These are phyloP conservation scores for Lamprologus lemairii DNA, from an alignment of 2,113 vertebrate species.

Conservation along the genomic window DNA sequence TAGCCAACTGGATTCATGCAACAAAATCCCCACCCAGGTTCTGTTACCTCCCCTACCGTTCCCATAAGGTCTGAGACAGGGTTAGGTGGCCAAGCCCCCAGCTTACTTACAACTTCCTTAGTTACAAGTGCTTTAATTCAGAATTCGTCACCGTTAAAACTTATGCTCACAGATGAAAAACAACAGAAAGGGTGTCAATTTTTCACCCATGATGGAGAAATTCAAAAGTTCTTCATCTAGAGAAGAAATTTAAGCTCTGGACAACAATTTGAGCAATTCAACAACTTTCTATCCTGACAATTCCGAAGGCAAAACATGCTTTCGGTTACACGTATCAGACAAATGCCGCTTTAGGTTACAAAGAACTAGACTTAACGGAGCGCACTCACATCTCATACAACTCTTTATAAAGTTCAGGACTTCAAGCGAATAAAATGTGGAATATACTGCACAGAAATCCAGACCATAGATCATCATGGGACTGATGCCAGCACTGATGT, in stretches of 20 bases:
- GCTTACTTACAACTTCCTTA: not conserved
- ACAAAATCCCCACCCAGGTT: slow-evolving; percentile 23
- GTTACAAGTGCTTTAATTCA: not conserved
- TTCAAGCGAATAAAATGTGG: not conserved
- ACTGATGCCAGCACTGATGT: not conserved
- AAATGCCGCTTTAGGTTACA: not conserved
- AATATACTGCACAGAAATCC: not conserved
- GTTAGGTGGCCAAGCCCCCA: not conserved
- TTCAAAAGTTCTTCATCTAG: not conserved
- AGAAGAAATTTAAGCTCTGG: not conserved
- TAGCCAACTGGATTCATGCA: slow-evolving; percentile 35
- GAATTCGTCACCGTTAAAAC: not conserved
- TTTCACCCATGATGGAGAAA: not conserved
- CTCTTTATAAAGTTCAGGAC: not conserved
- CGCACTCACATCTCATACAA: not conserved
- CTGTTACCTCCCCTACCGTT: slow-evolving; percentile 20
- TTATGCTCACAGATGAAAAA: not conserved
- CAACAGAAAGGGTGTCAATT: not conserved
- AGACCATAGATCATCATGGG: not conserved
- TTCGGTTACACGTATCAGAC: not conserved
- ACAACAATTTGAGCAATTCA: not conserved
- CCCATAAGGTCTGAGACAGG: not conserved
- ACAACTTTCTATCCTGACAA: not conserved
- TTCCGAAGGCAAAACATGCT: not conserved
- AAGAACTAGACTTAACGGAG: not conserved